Base-by-base conservation (phyloP, 2,113 vertebrate genomes). In the Dasyprocta punctata region DNA sequence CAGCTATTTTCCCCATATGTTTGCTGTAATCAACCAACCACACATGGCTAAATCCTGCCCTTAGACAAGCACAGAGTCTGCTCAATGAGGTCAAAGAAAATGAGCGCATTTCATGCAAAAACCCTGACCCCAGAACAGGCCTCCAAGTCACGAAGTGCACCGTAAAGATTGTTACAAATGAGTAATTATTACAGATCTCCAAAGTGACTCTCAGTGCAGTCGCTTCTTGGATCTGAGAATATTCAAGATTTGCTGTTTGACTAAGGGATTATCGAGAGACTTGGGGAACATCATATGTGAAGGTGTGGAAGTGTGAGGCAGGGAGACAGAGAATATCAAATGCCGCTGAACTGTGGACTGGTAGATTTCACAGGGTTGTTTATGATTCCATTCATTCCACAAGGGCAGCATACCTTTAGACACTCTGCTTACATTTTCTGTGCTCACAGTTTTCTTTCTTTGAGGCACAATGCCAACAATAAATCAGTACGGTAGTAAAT, bases 11-110 rank as follows among this genome's bases (percentile, higher is more conserved):
- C 4, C 33, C 97, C 95, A 92, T 96, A 89, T 49, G 13, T 89
- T 97, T 98, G 95, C 84, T 97, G 89, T 97, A 96, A 96, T 97
- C 75, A 97, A 69, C 90, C 87, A 93, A 95, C 95, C 95, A 81
- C 83, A 95, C 73, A 81, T 94, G 96, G 92, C 85, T 91, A 97
- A 92, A 52, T 96, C 87, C 63, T 97, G 94, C 69, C 96, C 94
- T 96, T 86, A 94, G 73, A 98, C 81, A 85, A 86, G 0, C 67
- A 71, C 75, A 94, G 97, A 94, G 94, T 96, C 96, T 30, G 1
- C 38, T 98, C 41, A 75, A 5, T 84, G 63, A 0, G 0, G 61
- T 95, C 1, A 0, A 85, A 73, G 78, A 49, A 94, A 96, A 56
- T 19, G 90, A 88, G 36, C 54, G 63, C 49, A 65, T 63, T 85